A percentile compares a stretch with the other conserved stretches of the same genome.
These are phyloP conservation scores for Notothenia coriiceps DNA, from an alignment of 2,113 vertebrate species.

Conservation along the genomic window DNA sequence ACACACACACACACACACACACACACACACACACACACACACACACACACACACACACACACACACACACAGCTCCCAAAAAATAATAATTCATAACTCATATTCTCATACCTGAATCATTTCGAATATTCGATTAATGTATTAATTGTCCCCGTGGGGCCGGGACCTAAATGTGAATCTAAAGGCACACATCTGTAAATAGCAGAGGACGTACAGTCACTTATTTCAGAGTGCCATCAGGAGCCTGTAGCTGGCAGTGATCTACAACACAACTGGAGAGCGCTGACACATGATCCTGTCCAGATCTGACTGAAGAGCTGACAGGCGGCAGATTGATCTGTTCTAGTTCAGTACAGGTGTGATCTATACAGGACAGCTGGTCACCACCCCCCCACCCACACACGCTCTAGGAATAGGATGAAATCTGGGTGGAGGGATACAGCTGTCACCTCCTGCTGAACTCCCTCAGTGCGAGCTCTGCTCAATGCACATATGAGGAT, in stretches of 20 bases:
- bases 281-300: constrained; percentile 39
- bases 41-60: too few species aligned
- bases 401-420: constrained; percentile 24
- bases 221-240: neutral
- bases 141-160: too few species aligned
- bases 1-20: too few species aligned
- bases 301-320: constrained; percentile 16
- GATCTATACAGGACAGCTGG: constrained; percentile 64
- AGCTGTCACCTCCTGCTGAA: constrained; percentile 69
- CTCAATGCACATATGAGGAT: constrained; percentile 41
- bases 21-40: too few species aligned
- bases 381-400: neutral
- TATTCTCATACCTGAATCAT: too few species aligned
- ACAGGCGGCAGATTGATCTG: constrained; percentile 50
- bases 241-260: neutral
- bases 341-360: constrained; percentile 66
- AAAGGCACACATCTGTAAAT: neutral
- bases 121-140: too few species aligned
- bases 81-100: too few species aligned
- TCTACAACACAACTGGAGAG: neutral
- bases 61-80: too few species aligned
- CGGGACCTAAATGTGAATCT: too few species aligned
- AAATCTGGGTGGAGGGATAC: constrained; percentile 44
- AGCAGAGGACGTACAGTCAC: neutral
- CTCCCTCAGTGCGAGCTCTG: constrained; percentile 8